Base-by-base conservation (phyloP, 30 jellyfish, hydroid and myxozoan genomes). In the Rhopilema esculentum region DNA sequence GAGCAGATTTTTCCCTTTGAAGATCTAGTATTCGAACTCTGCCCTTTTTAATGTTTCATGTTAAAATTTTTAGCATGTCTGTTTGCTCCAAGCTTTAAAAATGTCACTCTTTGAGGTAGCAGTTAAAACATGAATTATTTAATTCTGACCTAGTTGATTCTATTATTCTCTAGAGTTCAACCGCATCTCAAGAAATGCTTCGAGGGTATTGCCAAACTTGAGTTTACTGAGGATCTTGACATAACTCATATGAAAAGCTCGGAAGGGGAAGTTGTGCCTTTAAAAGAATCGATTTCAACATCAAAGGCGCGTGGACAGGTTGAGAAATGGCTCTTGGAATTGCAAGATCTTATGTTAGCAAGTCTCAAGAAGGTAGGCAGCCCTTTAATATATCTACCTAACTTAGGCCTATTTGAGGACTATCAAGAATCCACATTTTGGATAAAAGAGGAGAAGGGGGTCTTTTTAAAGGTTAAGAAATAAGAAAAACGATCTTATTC, bases 281-380 rank as follows among this genome's bases (percentile, higher is more conserved):
- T 95, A 61, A 95, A 73, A 57, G 91, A 87, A 82, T 57, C 88
- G n/a, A 90, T 95, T 6, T 95, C 99, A 40, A 95, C 99, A 4
- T 72, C 99, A n/a, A 96, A 91, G 77, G 99, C 99, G 18, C 96
- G 99, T 31, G 99, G 99, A 6, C 98, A 90, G 53, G 99, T 95
- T 21, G 99, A 95, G 67, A 95, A 95, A 76, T 95, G 99, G 99
- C 90, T 95, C 93, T 95, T 95, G 26, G 97, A 95, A 82, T 48
- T 95, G 72, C 99, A 95, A 91, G 95, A 85, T 52, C 93, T 90
- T 22, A 95, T 95, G 99, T 40, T 95, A 66, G 83, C 95, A 21
- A 95, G 99, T 74, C 66, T 95, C 26, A 90, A 96, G 82, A 88
- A 95, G 96, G 99, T 94, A 79, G n/a, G n/a, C n/a, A n/a, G n/a